Conservation (phyloP, 2,113 vertebrate species). For the Saguinus midas region DNA sequence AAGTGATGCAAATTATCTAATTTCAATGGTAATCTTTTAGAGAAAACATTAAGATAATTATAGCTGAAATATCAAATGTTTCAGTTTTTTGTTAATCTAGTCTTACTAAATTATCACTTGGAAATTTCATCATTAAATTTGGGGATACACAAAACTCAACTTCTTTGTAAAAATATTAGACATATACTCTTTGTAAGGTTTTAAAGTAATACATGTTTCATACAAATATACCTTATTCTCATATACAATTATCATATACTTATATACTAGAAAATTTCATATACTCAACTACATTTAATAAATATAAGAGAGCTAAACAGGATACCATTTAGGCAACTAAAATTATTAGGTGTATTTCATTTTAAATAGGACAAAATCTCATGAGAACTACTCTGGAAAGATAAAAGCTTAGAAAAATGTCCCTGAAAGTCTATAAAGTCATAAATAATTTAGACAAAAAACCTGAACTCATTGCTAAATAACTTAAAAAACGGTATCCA, state of each 20-base stretch:
- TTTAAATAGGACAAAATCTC: constrained; percentile 41
- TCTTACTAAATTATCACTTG: not conserved
- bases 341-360: constrained; percentile 24
- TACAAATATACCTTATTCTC: constrained; percentile 13
- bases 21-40: constrained; percentile 18
- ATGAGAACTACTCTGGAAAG: constrained; percentile 7
- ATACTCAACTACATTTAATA: constrained; percentile 35
- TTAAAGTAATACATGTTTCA: constrained; percentile 21
- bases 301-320: constrained; percentile 33
- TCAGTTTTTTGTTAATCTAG: constrained; percentile 29
- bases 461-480: constrained; percentile 9
- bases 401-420: constrained; percentile 33
- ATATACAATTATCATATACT: not conserved
- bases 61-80: constrained; percentile 19
- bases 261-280: constrained; percentile 48
- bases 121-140: constrained; percentile 18
- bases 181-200: not conserved
- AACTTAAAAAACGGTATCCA: not conserved
- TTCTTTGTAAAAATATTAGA: constrained; percentile 31
- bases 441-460: constrained; percentile 44
- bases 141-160: not conserved
- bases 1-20: constrained; percentile 31
- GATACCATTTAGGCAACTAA: not conserved
- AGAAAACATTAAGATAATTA: constrained; percentile 13
- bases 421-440: not conserved